phyloP scores from a whole-genome alignment of 1,140 invertebrate genomes.

The Drosophila takahashii region DNA sequence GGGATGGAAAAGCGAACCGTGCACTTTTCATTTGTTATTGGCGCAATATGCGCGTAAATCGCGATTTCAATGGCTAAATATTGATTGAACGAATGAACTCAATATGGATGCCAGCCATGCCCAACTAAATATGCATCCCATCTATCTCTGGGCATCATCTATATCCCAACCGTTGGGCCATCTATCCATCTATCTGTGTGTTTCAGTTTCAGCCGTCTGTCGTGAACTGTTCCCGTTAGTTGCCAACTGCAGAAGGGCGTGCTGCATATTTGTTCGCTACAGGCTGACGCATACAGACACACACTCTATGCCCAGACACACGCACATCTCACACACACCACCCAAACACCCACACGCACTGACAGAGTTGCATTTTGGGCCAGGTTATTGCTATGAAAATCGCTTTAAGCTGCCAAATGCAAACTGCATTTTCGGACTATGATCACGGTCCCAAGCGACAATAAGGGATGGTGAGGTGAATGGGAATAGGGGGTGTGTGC shows the following conservation, averaged over 20 bases:
- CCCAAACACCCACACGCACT: slow-evolving; percentile 14
- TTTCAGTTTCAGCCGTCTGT: slow-evolving; percentile 38
- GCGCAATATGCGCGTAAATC: slow-evolving; percentile 81
- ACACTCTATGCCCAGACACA: background rate
- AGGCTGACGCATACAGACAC: slow-evolving; percentile 26
- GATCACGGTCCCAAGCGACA: slow-evolving; percentile 14
- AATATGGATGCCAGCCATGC: slow-evolving; percentile 57
- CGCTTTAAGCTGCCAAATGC: slow-evolving; percentile 76
- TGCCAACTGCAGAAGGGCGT: slow-evolving; percentile 61
- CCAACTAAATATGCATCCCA: slow-evolving; percentile 48
- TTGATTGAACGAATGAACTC: slow-evolving; percentile 82
- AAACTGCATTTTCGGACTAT: slow-evolving; percentile 70
- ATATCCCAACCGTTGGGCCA: slow-evolving; percentile 31
- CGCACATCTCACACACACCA: background rate
- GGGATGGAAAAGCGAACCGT: slow-evolving; percentile 26
- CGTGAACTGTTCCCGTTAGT: slow-evolving; percentile 56
- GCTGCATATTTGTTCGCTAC: slow-evolving; percentile 57
- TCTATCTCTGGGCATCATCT: slow-evolving; percentile 50
- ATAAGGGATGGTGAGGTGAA: background rate
- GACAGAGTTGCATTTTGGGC: slow-evolving; percentile 61
- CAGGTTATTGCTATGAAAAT: slow-evolving; percentile 80
- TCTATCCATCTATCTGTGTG: slow-evolving; percentile 28
- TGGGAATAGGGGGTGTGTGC: background rate
- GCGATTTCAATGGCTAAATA: slow-evolving; percentile 80
- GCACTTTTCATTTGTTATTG: slow-evolving; percentile 80